Conservation (phyloP, 2,888 invertebrate genomes). For the Endomychus coccineus region DNA sequence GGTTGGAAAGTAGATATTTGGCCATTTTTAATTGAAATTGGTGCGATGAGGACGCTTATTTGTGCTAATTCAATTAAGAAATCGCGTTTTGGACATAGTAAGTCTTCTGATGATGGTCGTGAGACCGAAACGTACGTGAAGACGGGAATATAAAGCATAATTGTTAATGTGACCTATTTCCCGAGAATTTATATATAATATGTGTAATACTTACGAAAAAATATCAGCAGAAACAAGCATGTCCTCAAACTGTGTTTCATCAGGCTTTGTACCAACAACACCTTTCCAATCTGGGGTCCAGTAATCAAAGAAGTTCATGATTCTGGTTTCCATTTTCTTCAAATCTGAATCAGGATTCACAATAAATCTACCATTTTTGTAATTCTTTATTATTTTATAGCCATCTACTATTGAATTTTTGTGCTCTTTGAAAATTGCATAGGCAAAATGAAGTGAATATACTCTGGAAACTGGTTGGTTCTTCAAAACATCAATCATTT, state of each 20-base stretch:
- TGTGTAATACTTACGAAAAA: slow-evolving; percentile 56
- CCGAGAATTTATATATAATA: too few relatives aligned
- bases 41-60: too few relatives aligned
- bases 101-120: too few relatives aligned
- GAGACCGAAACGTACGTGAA: too few relatives aligned
- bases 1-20: too few relatives aligned
- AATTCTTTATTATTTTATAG: slow-evolving; percentile 46
- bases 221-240: slow-evolving; percentile 49
- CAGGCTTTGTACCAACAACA: slow-evolving; percentile 46
- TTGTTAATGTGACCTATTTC: too few relatives aligned
- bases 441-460: slow-evolving; percentile 63
- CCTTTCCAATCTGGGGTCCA: slow-evolving; percentile 47
- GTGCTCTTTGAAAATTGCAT: slow-evolving; percentile 56
- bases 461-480: slow-evolving; percentile 66
- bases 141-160: too few relatives aligned
- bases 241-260: slow-evolving; percentile 46
- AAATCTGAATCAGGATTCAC: slow-evolving; percentile 61
- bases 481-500: slow-evolving; percentile 58
- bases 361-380: slow-evolving; percentile 51
- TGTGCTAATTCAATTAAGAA: too few relatives aligned
- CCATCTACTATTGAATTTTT: slow-evolving; percentile 51
- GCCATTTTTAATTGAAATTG: too few relatives aligned
- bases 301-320: slow-evolving; percentile 45
- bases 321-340: slow-evolving; percentile 42
- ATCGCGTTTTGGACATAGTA: too few relatives aligned